A percentile compares a stretch with the other conserved stretches of the same genome.
phyloP scores from a whole-genome alignment of 2,113 vertebrate genomes.

The Xenopus laevis region DNA sequence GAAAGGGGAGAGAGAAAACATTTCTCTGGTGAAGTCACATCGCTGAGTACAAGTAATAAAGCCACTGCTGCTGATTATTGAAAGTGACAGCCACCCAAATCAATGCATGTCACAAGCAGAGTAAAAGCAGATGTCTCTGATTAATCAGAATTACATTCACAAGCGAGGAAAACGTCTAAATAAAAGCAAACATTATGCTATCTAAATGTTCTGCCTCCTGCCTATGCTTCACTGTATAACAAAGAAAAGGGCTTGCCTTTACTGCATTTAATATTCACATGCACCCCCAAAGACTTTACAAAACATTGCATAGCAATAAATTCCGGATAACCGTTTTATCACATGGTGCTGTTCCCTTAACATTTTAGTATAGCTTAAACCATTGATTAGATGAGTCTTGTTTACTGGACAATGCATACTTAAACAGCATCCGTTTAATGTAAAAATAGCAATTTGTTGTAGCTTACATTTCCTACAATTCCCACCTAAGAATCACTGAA shows the following conservation, averaged over 20 bases:
- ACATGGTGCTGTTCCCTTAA: background rate
- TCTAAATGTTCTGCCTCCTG: slow-evolving; percentile 6
- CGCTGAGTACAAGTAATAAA: slow-evolving; percentile 57
- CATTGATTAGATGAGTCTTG: slow-evolving; percentile 4
- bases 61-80: slow-evolving; percentile 55
- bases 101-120: slow-evolving; percentile 62
- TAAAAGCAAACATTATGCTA: slow-evolving; percentile 55
- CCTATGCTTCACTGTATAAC: background rate
- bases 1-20: slow-evolving; percentile 47
- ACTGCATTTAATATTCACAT: background rate
- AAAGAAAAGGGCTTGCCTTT: slow-evolving; percentile 8
- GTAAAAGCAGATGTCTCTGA: slow-evolving; percentile 66
- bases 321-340: background rate
- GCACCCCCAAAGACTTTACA: background rate
- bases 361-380: slow-evolving; percentile 1
- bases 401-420: slow-evolving; percentile 16
- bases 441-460: too few relatives aligned
- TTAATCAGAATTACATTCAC: slow-evolving; percentile 72
- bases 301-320: background rate
- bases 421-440: background rate
- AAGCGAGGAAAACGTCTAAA: slow-evolving; percentile 54
- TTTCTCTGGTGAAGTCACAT: slow-evolving; percentile 53
- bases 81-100: slow-evolving; percentile 66
- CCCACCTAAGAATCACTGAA: too few relatives aligned
- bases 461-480: too few relatives aligned